phyloP scores from a whole-genome alignment of 2,888 invertebrate species.

The Mesoligia furuncula region DNA sequence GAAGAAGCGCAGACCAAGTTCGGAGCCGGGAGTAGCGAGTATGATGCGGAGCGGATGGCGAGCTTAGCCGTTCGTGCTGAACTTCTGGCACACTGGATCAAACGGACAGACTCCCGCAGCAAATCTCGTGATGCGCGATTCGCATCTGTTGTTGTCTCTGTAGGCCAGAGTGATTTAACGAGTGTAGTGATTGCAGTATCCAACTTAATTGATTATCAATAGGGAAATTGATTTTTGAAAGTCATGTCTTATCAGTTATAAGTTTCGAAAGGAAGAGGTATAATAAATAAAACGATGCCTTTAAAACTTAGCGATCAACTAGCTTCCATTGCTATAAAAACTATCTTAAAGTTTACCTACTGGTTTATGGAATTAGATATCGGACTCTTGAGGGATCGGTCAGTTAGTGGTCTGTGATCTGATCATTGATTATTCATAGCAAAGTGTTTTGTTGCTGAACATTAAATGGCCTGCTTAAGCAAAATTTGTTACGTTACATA shows the following conservation, averaged over 20 bases:
- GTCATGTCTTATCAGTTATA: not conserved
- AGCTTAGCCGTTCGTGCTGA: not conserved
- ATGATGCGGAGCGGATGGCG: slow-evolving; percentile 5
- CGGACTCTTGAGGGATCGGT: slow-evolving; percentile 3
- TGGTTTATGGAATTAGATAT: slow-evolving; percentile 1
- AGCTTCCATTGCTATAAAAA: not conserved
- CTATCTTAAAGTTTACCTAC: not conserved
- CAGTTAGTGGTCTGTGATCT: not conserved
- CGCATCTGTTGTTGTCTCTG: slow-evolving; percentile 14
- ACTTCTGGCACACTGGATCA: not conserved
- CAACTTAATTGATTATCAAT: not conserved
- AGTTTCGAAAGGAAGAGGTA: not conserved
- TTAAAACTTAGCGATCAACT: not conserved
- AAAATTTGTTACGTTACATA: not conserved
- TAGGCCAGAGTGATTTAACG: slow-evolving; percentile 25
- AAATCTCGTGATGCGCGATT: not conserved
- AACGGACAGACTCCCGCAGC: slow-evolving; percentile 11
- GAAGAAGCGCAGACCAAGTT: slow-evolving; percentile 25
- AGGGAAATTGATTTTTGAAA: not conserved
- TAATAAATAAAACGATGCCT: too few relatives aligned
- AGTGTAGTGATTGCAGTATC: slow-evolving; percentile 16
- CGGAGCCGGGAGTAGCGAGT: slow-evolving; percentile 20
- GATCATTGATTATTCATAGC: not conserved
- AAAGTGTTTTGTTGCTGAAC: not conserved
- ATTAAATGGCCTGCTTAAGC: not conserved